phyloP scores from a whole-genome alignment of 2,797 vertebrate genomes.

The Lagocephalus sceleratus region DNA sequence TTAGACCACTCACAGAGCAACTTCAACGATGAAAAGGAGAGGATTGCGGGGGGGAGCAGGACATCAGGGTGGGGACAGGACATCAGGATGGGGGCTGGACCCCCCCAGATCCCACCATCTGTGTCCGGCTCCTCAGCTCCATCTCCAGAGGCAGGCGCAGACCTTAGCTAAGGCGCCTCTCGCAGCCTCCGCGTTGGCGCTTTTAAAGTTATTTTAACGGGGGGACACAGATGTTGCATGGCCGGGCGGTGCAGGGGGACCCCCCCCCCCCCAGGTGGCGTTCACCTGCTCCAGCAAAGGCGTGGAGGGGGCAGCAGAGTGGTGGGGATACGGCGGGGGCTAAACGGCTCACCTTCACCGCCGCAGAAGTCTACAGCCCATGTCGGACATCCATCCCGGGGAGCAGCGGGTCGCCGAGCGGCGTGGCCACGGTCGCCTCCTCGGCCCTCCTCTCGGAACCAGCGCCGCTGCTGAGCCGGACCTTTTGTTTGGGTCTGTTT shows the following conservation, averaged over 20 bases:
- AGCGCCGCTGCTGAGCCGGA: slow-evolving; percentile 11
- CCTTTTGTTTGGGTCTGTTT: slow-evolving; percentile 51
- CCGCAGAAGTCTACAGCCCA: slow-evolving; percentile 62
- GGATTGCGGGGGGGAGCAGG: too few relatives aligned
- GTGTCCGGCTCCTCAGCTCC: slow-evolving; percentile 7
- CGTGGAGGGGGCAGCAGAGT: slow-evolving; percentile 26
- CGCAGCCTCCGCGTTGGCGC: background rate
- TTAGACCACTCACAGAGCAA: too few relatives aligned
- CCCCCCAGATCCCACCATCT: too few relatives aligned
- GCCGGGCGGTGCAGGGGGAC: background rate
- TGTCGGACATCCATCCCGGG: slow-evolving; percentile 58
- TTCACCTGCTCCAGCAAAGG: slow-evolving; percentile 55
- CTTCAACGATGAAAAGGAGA: too few relatives aligned
- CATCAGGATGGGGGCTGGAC: too few relatives aligned
- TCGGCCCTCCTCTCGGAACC: slow-evolving; percentile 7
- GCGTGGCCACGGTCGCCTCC: slow-evolving; percentile 12
- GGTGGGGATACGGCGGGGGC: slow-evolving; percentile 24
- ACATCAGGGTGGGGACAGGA: too few relatives aligned
- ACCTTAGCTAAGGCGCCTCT: background rate
- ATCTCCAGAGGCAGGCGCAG: slow-evolving; percentile 19
- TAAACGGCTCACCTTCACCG: slow-evolving; percentile 71
- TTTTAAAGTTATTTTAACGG: slow-evolving; percentile 34
- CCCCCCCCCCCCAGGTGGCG: background rate
- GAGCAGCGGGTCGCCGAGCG: slow-evolving; percentile 13
- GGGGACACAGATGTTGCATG: background rate